Percentiles rank a stretch among this genome's conserved stretches.
Conservation (phyloP, 2,797 vertebrate species). For the Australoheros facetus region DNA sequence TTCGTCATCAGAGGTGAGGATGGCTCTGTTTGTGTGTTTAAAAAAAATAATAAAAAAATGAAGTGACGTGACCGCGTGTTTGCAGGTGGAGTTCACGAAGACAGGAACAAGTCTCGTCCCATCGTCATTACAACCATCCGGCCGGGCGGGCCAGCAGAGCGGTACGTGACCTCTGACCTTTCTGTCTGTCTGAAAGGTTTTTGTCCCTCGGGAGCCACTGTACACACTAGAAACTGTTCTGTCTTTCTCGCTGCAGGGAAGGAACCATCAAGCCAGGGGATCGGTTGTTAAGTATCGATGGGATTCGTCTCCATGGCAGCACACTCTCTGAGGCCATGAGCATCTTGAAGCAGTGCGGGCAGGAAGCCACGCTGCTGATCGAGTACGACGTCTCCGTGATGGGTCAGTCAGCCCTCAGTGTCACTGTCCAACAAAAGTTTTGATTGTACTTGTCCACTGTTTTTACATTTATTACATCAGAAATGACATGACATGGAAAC, state of each 20-base stretch:
- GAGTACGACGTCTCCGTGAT: constrained; percentile 98
- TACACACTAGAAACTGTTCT: background rate
- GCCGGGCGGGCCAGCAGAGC: constrained; percentile 94
- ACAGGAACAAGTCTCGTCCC: constrained; percentile 98
- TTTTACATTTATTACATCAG: background rate
- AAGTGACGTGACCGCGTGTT: constrained; percentile 7
- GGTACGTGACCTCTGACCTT: constrained; percentile 74
- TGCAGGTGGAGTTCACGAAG: constrained; percentile 91
- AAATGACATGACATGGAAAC: background rate
- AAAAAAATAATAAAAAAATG: background rate
- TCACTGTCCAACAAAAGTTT: background rate
- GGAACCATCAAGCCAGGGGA: constrained; percentile 95
- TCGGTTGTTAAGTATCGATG: constrained; percentile 94
- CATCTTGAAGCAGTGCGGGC: constrained; percentile 96
- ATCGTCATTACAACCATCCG: constrained; percentile 95
- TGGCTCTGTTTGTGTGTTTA: background rate
- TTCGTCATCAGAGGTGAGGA: constrained; percentile 94
- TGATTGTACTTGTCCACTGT: background rate
- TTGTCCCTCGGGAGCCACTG: background rate
- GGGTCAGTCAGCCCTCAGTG: constrained; percentile 72
- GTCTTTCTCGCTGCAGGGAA: constrained; percentile 80
- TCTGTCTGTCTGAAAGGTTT: background rate
- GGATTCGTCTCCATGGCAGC: constrained; percentile 93
- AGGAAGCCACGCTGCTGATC: constrained; percentile 93
- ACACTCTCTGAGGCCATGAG: constrained; percentile 95